Conservation (phyloP, 2,888 invertebrate genomes). For the Osmoderma eremita region DNA sequence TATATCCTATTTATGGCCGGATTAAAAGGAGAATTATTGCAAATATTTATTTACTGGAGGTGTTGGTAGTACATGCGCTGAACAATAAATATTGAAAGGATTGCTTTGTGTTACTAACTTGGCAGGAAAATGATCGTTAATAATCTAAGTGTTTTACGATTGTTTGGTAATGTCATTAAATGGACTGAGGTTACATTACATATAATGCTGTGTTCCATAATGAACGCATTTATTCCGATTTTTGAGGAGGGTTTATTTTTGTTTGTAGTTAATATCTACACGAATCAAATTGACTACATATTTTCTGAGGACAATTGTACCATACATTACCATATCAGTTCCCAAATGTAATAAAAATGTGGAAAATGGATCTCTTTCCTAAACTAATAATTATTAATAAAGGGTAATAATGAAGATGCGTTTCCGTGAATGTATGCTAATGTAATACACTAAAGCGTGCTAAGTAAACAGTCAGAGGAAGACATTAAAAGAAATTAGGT, state of each 20-base stretch:
- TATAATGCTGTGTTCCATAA: background rate
- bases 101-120: background rate
- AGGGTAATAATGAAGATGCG: no score
- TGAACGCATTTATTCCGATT: constrained; percentile 5
- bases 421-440: no score
- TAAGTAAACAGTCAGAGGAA: no score
- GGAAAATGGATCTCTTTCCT: no score
- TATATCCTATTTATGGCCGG: no score
- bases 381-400: no score
- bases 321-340: no score
- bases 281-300: background rate
- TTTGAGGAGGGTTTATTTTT: background rate
- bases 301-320: no score
- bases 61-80: background rate
- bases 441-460: no score
- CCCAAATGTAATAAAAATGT: no score
- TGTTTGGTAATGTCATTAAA: background rate
- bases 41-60: background rate
- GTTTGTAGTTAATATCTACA: background rate
- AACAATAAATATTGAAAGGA: background rate
- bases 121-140: constrained; percentile 5
- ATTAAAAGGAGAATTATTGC: background rate
- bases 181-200: no score
- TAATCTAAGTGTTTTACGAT: constrained; percentile 5
- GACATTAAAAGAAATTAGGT: no score